Percentiles rank a stretch among this genome's conserved stretches.
phyloP scores from a whole-genome alignment of 2,888 invertebrate species.

The Balanococcus diminutus region DNA sequence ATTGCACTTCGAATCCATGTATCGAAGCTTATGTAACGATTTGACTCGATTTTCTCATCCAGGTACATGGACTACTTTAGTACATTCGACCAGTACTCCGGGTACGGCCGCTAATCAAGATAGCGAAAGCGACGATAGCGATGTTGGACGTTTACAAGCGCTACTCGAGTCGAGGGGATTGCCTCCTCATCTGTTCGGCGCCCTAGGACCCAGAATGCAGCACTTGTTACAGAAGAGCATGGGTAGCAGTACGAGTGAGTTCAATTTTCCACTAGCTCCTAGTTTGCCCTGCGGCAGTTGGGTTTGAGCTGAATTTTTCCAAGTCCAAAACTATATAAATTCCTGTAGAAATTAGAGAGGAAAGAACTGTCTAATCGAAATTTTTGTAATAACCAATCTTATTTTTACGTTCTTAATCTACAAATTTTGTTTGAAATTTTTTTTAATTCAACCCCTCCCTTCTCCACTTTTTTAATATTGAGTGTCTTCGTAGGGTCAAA shows the following conservation, averaged over 20 bases:
- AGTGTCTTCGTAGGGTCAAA: too few relatives aligned
- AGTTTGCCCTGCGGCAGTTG: too few relatives aligned
- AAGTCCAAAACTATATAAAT: too few relatives aligned
- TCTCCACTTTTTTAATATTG: too few relatives aligned
- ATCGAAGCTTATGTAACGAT: neutral
- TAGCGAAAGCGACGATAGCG: conserved; percentile 87
- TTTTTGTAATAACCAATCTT: too few relatives aligned
- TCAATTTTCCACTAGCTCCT: conserved; percentile 61
- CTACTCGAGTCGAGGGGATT: conserved; percentile 91
- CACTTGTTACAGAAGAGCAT: conserved; percentile 92
- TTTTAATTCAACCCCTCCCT: too few relatives aligned
- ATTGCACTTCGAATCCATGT: too few relatives aligned
- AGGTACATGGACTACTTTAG: conserved; percentile 50
- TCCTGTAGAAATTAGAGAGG: too few relatives aligned
- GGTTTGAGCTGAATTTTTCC: too few relatives aligned
- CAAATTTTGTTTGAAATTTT: too few relatives aligned
- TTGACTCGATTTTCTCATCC: neutral
- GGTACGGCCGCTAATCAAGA: conserved; percentile 53
- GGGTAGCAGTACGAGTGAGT: conserved; percentile 69
- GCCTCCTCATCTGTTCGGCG: conserved; percentile 96
- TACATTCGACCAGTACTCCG: conserved; percentile 36
- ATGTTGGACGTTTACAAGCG: conserved; percentile 94
- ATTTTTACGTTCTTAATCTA: too few relatives aligned
- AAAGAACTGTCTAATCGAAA: too few relatives aligned
- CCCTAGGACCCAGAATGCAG: conserved; percentile 95